Percentiles rank a stretch among this genome's conserved stretches.
Evolutionary conservation across 1,140 invertebrate species (phyloP).

Genomic region (Hermetia illucens): DNA sequence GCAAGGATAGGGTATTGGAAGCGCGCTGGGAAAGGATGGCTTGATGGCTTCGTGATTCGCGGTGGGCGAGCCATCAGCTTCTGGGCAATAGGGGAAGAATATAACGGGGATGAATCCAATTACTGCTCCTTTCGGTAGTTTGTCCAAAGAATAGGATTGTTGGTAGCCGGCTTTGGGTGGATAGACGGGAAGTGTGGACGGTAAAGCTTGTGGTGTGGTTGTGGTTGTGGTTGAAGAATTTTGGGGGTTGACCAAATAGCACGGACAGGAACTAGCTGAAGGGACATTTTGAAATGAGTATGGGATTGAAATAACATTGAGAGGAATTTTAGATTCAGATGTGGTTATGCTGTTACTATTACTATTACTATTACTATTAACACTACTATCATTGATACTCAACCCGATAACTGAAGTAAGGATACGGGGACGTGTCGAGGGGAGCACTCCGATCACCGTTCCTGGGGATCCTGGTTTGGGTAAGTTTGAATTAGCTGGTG

Average conservation of each 20-base stretch:
- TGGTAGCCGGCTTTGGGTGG: slow-evolving; percentile 22
- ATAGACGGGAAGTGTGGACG: slow-evolving; percentile 23
- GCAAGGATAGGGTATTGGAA: slow-evolving; percentile 10
- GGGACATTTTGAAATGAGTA: neutral
- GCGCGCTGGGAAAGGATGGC: slow-evolving; percentile 20
- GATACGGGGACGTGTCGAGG: slow-evolving; percentile 12
- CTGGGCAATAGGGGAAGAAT: slow-evolving; percentile 39
- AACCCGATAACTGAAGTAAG: slow-evolving; percentile 16
- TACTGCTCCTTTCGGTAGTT: slow-evolving; percentile 32
- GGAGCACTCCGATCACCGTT: slow-evolving; percentile 1
- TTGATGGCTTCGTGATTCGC: slow-evolving; percentile 5
- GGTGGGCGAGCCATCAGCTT: slow-evolving; percentile 18
- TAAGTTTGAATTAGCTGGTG: neutral
- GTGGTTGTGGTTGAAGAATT: neutral
- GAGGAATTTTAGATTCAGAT: too few species aligned
- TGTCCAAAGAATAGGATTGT: slow-evolving; percentile 27
- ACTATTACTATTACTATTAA: too few species aligned
- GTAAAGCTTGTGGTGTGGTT: too few species aligned
- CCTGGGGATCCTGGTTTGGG: slow-evolving; percentile 1
- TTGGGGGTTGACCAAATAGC: slow-evolving; percentile 4
- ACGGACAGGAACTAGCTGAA: slow-evolving; percentile 6
- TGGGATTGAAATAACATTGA: neutral
- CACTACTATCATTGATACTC: slow-evolving; percentile 17
- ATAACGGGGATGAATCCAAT: slow-evolving; percentile 43
- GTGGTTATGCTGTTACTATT: neutral